phyloP scores from a whole-genome alignment of 2,888 invertebrate genomes.

The Apotomis capreana region DNA sequence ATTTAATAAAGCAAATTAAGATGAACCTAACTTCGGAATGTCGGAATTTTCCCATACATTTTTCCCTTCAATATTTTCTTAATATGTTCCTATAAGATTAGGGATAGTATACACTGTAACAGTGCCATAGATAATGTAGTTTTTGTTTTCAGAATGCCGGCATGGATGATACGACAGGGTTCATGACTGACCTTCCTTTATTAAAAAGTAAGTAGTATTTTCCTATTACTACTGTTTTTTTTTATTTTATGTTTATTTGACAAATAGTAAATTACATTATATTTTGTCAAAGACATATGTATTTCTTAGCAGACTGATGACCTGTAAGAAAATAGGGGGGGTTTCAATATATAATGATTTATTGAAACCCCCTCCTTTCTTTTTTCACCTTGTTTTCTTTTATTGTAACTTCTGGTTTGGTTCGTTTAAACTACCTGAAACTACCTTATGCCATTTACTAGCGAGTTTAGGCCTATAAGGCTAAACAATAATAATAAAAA shows the following conservation, averaged over 20 bases:
- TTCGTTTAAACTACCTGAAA: too few relatives aligned
- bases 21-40: slow-evolving; percentile 44
- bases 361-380: too few relatives aligned
- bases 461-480: too few relatives aligned
- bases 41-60: slow-evolving; percentile 47
- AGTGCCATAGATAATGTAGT: slow-evolving; percentile 27
- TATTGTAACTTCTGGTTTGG: too few relatives aligned
- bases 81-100: slow-evolving; percentile 41
- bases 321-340: too few relatives aligned
- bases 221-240: neutral
- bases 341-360: too few relatives aligned
- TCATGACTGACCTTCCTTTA: slow-evolving; percentile 94
- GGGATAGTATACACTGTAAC: slow-evolving; percentile 8
- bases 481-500: neutral
- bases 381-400: too few relatives aligned
- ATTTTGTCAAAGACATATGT: too few relatives aligned
- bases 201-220: slow-evolving; percentile 90
- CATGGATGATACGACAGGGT: slow-evolving; percentile 93
- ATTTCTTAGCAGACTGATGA: too few relatives aligned
- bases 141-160: slow-evolving; percentile 87
- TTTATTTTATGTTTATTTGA: too few relatives aligned
- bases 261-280: too few relatives aligned
- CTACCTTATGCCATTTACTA: too few relatives aligned
- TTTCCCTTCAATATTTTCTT: slow-evolving; percentile 46
- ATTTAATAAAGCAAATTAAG: slow-evolving; percentile 70